Base-by-base conservation (phyloP, 2,113 vertebrate genomes). In the Neogobius melanostomus region DNA sequence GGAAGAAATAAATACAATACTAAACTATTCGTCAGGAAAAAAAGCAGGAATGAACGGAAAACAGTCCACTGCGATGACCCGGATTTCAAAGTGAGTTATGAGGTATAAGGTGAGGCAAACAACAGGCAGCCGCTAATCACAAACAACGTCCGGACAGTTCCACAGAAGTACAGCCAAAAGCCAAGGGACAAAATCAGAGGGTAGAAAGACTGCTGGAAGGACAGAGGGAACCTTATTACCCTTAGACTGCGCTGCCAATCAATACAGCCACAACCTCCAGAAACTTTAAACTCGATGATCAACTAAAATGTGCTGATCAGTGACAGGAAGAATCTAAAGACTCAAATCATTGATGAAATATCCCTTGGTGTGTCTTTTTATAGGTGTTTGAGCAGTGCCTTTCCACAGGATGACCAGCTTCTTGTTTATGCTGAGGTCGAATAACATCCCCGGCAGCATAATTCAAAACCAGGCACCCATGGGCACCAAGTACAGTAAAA, bases 381-480 rank as follows among this genome's bases (percentile, higher is more conserved):
- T 43, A 68, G 76, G 63, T 52, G 62, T 57, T 74, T 75, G 16
- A 8, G 43, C 63, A 69, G 69, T 63, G 72, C 79, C 79, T 82
- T 70, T 52, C 60, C n/a, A 71, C 36, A 4, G 16, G 74, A 69
- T 59, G 48, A 72, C 75, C 69, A 10, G 7, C 74, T 56, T 72
- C 65, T 77, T 81, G 83, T 83, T 79, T 77, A 72, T 75, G 75
- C 81, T 71, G 71, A 83, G 89, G 83, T 91, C 89, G 83, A 90
- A 91, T 90, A 90, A 87, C 87, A 12, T 80, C 50, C 72, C 68
- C 67, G 65, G 77, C 87, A 90, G 90, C 90, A 88, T 74, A 89
- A 91, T 90, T 90, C 82, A 82, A 90, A 89, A 90, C 88, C 87
- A 8, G 60, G 83, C 82, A 60, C 72, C 82, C 86, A 84, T 80